These are phyloP conservation scores for Melospiza georgiana DNA, from an alignment of 2,113 vertebrate species.

Conservation along the genomic window DNA sequence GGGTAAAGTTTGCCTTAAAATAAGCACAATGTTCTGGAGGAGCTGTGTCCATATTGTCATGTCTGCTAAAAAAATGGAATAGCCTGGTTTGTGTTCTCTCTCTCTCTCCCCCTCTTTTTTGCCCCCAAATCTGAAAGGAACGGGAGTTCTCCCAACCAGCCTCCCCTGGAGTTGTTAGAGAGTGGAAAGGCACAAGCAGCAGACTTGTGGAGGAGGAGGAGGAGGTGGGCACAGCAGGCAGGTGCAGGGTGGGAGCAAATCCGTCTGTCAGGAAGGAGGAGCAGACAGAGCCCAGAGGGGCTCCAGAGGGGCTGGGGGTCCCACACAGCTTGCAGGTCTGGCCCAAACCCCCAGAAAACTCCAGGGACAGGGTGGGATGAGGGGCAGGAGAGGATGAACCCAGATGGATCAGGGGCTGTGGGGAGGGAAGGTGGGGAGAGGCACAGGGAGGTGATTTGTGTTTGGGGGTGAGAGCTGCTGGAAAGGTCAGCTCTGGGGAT, in stretches of 20 bases:
- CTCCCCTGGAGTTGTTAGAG: constrained; percentile 1
- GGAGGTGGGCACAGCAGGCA: constrained; percentile 5
- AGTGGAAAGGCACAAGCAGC: constrained; percentile 50
- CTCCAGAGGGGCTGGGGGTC: not conserved
- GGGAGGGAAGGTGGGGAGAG: not conserved
- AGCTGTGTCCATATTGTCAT: not conserved
- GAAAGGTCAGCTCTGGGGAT: not conserved
- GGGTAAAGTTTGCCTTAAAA: constrained; percentile 31
- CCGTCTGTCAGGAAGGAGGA: constrained; percentile 5
- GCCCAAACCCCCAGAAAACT: not conserved
- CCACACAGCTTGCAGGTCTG: not conserved
- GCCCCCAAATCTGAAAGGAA: not conserved
- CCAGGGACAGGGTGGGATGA: not conserved
- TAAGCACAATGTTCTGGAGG: not conserved
- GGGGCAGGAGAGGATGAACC: not conserved
- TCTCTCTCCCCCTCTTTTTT: not conserved
- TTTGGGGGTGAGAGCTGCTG: not conserved
- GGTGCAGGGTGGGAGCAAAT: constrained; percentile 56
- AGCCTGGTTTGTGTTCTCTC: not conserved
- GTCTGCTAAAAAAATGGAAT: constrained; percentile 25
- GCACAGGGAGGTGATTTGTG: not conserved
- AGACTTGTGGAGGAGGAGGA: constrained; percentile 23
- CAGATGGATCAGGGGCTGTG: not conserved
- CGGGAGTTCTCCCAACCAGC: not conserved
- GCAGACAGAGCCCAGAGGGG: not conserved